These are phyloP conservation scores for Monochamus alternatus DNA, from an alignment of 2,888 invertebrate genomes.

Conservation along the genomic window DNA sequence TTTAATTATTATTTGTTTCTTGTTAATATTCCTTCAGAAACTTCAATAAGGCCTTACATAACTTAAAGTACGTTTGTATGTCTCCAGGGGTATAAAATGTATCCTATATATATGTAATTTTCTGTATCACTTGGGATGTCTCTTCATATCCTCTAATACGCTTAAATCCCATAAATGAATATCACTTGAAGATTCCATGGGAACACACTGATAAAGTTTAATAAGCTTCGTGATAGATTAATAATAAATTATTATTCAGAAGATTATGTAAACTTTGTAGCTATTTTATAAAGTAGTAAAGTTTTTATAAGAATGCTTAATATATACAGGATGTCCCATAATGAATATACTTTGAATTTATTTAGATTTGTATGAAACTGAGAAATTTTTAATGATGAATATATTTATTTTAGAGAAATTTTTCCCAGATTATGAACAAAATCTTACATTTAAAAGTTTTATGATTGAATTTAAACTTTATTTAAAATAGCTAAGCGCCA, in stretches of 20 bases:
- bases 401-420: no score
- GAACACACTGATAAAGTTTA: constrained; percentile 49
- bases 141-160: constrained; percentile 47
- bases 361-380: no score
- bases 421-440: no score
- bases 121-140: constrained; percentile 37
- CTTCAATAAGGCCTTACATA: constrained; percentile 7
- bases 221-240: constrained; percentile 37
- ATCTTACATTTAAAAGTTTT: no score
- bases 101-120: constrained; percentile 16
- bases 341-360: no score
- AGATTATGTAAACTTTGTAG: not conserved
- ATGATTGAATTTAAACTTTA: no score
- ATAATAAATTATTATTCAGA: constrained; percentile 23
- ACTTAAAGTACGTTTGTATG: not conserved
- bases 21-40: not conserved
- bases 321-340: no score
- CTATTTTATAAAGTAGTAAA: not conserved
- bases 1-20: not conserved
- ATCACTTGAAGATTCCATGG: constrained; percentile 40
- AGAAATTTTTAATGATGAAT: no score
- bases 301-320: no score
- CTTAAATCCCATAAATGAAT: constrained; percentile 50
- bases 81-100: constrained; percentile 22
- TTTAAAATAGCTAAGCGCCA: no score